Base-by-base conservation (phyloP, 2,113 vertebrate genomes). In the Triplophysa siluroides region DNA sequence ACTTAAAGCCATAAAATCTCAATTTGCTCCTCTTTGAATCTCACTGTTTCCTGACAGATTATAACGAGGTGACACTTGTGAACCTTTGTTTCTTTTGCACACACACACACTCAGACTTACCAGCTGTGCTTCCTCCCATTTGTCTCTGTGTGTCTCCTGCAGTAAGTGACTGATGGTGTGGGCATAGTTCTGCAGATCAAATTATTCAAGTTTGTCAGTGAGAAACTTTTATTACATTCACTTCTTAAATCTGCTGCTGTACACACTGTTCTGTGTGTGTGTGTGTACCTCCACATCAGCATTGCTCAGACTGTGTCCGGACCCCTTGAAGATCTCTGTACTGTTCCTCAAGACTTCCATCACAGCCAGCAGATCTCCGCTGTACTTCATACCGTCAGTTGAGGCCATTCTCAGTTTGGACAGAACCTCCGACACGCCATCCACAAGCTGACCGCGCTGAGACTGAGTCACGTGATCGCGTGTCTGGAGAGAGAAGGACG, bases 111-210 rank as follows among this genome's bases (percentile, higher is more conserved):
- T 66, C 2, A 21, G 58, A 90, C 96, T 6, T 92, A 99, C 98
- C 96, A 95, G 93, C 80, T 98, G 97, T 77, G 96, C 96, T 85
- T 99, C 97, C 83, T 97, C 95, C 98, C 98, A 99, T 89, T 97
- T 98, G 47, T 96, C 96, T 68, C 91, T 91, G 83, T 99, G 96
- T 74, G 98, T 96, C 78, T 99, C 97, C 0, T 94, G 95, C 85
- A 99, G 88, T 79, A 99, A 87, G 90, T 99, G 98, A 93, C 97
- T 99, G 88, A 99, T 93, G 82, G 96, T 94, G 92, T 98, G 96
- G 71, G 97, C 95, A 1, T 95, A 98, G 88, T 98, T 99, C 98
- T 99, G 87, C 21, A 45, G 86, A 41, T 84, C 81, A 66, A 85
- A 81, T 66, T 84, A 83, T 85, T 13, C 26, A n/a, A 43, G 5